Evolutionary conservation across 1,140 invertebrate species (phyloP), one percentile per base, ranked within the genome.

Genomic region (Brachionus koreanus): DNA sequence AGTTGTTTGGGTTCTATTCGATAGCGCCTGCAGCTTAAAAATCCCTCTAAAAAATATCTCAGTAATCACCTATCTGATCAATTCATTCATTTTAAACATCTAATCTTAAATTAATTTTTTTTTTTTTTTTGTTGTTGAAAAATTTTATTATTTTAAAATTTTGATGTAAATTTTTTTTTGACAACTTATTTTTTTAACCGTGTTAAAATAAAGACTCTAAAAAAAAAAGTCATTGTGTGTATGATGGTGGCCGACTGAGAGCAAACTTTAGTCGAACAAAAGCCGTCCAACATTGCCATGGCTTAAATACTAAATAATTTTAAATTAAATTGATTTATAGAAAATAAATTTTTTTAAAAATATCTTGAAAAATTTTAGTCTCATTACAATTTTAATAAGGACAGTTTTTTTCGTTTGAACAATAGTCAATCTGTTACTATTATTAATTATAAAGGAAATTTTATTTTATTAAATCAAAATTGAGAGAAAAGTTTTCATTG

Each of bases 371-470:
- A 37, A 72, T 72, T 39, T 42, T 72, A 19, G n/a, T 67, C 10
- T 35, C 29, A 67, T 0, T 29, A 33, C 1, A 5, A 72, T 42
- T 39, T n/a, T 19, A 19, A 43, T 7, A 23, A 72, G 37, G 19
- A 74, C 39, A 74, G 69, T 74, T 74, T 74, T 74, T 74, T 74
- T 74, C 69, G 69, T 74, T 46, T 46, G 7, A 42, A 39, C 19
- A 57, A 35, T 67, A 37, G n/a, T 72, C 33, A 42, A 39, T 43
- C 33, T 12, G 69, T 46, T 74, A 46, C 39, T 69, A 69, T 69
- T 69, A 69, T 69, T 69, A 69, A 69, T 69, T 69, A 37, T 16
- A 16, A 7, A 12, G 9, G 46, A 6, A 37, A 46, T 1, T 39
- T 16, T 33, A 37, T 12, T 12, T 74, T 39, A 39, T 37, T 13